Evolutionary conservation across 2,797 vertebrate species (phyloP).

Genomic region (Euphonia xanthogaster): DNA sequence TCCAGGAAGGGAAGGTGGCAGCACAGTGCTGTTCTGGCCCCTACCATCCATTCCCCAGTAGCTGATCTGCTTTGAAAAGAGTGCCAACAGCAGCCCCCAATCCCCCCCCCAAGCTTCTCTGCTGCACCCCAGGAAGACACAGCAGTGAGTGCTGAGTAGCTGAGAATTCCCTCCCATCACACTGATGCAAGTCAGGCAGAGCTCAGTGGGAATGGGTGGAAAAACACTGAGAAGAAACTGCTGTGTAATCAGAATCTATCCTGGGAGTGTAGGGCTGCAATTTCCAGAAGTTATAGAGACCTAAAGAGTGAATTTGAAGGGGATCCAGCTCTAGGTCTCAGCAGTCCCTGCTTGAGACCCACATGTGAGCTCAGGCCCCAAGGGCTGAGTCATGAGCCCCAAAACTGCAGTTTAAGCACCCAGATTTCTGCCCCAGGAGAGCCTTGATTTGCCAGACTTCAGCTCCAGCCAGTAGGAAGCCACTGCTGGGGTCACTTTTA

Average conservation of each 20-base stretch:
- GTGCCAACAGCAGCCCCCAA: not conserved
- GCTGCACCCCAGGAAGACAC: not conserved
- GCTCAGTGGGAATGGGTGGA: not conserved
- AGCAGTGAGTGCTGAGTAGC: not conserved
- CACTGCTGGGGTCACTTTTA: not conserved
- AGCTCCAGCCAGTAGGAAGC: accelerated
- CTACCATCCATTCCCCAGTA: not conserved
- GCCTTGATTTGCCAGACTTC: not conserved
- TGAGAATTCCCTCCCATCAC: not conserved
- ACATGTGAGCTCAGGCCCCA: not conserved
- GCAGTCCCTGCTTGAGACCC: not conserved
- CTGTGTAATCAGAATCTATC: not conserved
- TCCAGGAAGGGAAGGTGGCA: not conserved
- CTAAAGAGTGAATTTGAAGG: not conserved
- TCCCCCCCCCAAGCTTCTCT: not conserved
- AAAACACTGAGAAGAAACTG: not conserved
- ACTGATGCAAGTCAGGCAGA: not conserved
- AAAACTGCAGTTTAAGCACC: not conserved
- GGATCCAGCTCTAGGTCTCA: not conserved
- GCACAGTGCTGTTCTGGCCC: not conserved
- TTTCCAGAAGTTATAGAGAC: not conserved
- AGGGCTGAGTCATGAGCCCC: not conserved
- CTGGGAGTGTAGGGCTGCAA: not conserved
- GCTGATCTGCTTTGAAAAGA: not conserved
- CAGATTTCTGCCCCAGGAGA: not conserved